Evolutionary conservation across 2,113 vertebrate species (phyloP), one percentile per base, ranked within the genome.

Genomic region (Formicarius rufipectus): DNA sequence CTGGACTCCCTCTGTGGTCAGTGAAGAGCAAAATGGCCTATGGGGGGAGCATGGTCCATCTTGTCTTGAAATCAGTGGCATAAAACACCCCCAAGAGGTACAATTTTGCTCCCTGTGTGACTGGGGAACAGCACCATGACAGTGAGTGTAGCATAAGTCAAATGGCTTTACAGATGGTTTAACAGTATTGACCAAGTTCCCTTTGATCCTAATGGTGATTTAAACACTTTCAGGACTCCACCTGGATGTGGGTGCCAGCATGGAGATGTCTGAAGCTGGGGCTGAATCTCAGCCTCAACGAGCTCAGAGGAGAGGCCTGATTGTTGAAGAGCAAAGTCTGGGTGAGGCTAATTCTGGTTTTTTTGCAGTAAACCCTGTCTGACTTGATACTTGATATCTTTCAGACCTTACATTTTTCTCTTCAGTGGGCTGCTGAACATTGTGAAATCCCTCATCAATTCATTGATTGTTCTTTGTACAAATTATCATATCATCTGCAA

Each of bases 41-140:
- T 7, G 10, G 18, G 24, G 24, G 6, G 15, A 45, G 3, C 17
- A n/a, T 0, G 3, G 30, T 23, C 28, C 33, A 22, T 23, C 33
- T 56, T 37, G 6, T 31, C 24, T 82, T 50, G 53, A 80, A 87
- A 31, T 18, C 17, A 31, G 6, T 6, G 31, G 62, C 62, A 40
- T 28, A 56, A 60, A 73, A 68, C 85, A 58, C 40, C 5, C 23
- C 64, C 28, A 44, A 78, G 52, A 67, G 39, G 39, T 24, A 42
- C 7, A 15, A 7, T 49, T 91, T 79, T 63, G 17, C 25, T 76
- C 53, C 49, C n/a, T 13, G 37, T 62, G 58, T 69, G 53, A 13
- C 55, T 62, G 62, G 10, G 44, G 76, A 90, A 20, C 6, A 28
- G 12, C 20, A 25, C 11, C 21, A 3, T 44, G 79, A 10, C 44